These are phyloP conservation scores for Tenebrosternarchus preto DNA, from an alignment of 2,113 vertebrate species.

Conservation along the genomic window DNA sequence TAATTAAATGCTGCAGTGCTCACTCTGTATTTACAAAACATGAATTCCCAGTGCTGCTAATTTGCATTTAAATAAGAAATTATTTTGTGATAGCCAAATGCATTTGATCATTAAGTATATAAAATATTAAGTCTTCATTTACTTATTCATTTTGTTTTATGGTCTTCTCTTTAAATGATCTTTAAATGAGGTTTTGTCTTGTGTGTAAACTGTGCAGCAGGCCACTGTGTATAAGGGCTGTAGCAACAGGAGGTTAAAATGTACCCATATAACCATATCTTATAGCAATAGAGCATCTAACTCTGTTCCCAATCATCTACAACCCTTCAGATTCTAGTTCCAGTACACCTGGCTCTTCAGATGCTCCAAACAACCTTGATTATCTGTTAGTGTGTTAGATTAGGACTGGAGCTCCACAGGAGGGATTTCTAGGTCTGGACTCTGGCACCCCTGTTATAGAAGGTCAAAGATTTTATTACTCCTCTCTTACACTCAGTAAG, in stretches of 20 bases:
- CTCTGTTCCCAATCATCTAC: too few species aligned
- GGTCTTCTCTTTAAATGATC: conserved; percentile 36
- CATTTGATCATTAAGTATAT: conserved; percentile 44
- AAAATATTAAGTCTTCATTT: conserved; percentile 27
- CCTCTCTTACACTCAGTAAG: conserved; percentile 14
- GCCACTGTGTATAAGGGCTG: conserved; percentile 21
- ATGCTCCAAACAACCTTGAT: too few species aligned
- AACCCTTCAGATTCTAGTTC: too few species aligned
- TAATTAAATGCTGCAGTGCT: conserved; percentile 30
- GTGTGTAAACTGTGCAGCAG: conserved; percentile 15
- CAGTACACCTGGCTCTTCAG: too few species aligned
- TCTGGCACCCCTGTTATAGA: too few species aligned
- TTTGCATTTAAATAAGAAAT: conserved; percentile 57
- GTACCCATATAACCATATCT: conserved; percentile 18
- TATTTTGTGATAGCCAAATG: conserved; percentile 38
- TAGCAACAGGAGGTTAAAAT: conserved; percentile 35
- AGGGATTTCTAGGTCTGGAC: too few species aligned
- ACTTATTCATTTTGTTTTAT: conserved; percentile 45
- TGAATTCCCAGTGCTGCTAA: conserved; percentile 41
- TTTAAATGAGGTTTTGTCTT: conserved; percentile 25
- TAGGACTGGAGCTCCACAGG: too few species aligned
- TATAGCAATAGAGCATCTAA: not conserved
- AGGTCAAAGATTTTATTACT: conserved; percentile 8
- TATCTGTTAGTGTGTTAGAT: too few species aligned
- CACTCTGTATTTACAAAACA: conserved; percentile 49